Base-by-base conservation (phyloP, 2,888 invertebrate species). In the Callinectes sapidus region DNA sequence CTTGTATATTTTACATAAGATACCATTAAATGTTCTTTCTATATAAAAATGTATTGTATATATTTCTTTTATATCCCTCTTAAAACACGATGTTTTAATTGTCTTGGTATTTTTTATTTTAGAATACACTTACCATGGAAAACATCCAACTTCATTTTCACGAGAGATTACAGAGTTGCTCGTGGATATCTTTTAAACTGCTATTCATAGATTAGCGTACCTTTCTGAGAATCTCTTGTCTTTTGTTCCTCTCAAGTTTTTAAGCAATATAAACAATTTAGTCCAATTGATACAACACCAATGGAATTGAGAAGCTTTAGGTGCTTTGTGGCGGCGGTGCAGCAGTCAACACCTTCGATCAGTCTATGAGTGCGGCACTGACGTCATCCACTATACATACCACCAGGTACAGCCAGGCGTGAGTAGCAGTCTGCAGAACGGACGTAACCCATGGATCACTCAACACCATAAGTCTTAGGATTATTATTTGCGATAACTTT, bases 1-100 rank as follows among this genome's bases (percentile, higher is more conserved):
- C 66, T 93, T 93, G 93, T 93, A 93, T 93, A 93, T 93, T 93
- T 93, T 93, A 93, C 93, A 81, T 93, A 93, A 91, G 91, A 93
- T 93, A 93, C 89, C 89, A 93, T 89, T 93, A 93, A 93, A 93
- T 89, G 93, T 93, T 91, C 91, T 93, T 93, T 93, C 93, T 93
- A 93, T 90, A 90, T 77, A 87, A 54, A 32, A 39, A 39, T 39
- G 28, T 32, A 6, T 90, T 39, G 32, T 77, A 35, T n/a, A 8
- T 18, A 35, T 39, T n/a, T n/a, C 18, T 5, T 71, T 6, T n/a
- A 39, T 39, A 16, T 61, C 8, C 5, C 0, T 35, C 66, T 66
- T n/a, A 71, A n/a, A 23, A 71, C n/a, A 71, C 10, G 28, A 6
- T 28, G 28, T 28, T n/a, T n/a, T 28, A 28, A 10, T 8, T 28